Conservation (phyloP, 2,888 invertebrate genomes). For the Craniophora ligustri region DNA sequence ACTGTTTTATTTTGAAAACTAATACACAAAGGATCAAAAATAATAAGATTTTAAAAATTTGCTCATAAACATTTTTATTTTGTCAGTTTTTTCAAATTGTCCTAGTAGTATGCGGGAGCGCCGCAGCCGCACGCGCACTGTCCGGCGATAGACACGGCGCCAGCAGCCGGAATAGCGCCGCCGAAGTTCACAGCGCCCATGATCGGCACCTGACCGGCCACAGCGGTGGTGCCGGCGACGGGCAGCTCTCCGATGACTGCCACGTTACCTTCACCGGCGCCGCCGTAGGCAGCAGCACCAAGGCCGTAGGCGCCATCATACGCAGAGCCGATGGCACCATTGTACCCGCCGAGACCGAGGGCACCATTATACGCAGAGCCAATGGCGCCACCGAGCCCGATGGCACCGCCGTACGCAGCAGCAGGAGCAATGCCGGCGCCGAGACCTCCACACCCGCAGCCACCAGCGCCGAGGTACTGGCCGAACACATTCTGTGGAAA, state of each 20-base stretch:
- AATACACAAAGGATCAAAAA: too few species aligned
- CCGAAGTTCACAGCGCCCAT: constrained; percentile 52
- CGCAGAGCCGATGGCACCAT: not conserved
- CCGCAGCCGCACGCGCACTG: constrained; percentile 46
- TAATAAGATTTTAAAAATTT: not conserved
- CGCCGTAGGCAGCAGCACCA: constrained; percentile 20
- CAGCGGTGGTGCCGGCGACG: constrained; percentile 46
- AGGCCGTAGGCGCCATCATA: not conserved
- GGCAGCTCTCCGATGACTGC: constrained; percentile 36
- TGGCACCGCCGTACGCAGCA: not conserved
- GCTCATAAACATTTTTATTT: not conserved
- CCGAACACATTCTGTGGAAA: constrained; percentile 1
- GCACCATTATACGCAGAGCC: not conserved
- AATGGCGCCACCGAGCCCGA: not conserved
- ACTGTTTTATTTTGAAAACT: too few species aligned
- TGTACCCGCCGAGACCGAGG: not conserved
- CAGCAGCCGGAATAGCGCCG: constrained; percentile 55
- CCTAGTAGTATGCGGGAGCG: not conserved
- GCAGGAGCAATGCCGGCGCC: constrained; percentile 19
- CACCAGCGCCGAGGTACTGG: not conserved
- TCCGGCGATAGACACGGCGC: constrained; percentile 50
- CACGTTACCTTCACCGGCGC: constrained; percentile 27
- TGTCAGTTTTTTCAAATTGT: too few species aligned
- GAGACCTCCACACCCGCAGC: not conserved
- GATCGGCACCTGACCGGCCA: constrained; percentile 50